A percentile compares a stretch with the other conserved stretches of the same genome.
phyloP scores from a whole-genome alignment of 1,140 invertebrate species.

The Agrypnia vestita region DNA sequence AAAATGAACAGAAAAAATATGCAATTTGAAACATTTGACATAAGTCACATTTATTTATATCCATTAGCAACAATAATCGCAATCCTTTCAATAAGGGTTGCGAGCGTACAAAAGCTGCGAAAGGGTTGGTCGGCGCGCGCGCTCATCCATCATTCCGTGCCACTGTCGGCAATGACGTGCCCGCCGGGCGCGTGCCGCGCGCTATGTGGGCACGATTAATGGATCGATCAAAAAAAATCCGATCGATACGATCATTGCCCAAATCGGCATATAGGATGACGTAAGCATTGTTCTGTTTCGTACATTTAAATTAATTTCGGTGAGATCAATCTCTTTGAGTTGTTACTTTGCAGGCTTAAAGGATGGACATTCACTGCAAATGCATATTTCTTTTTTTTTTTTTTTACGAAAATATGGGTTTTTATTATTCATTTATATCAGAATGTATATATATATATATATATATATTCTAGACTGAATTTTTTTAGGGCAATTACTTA shows the following conservation, averaged over 20 bases:
- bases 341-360: too few relatives aligned
- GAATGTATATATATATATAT: too few relatives aligned
- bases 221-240: slow-evolving; percentile 38
- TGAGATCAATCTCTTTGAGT: too few relatives aligned
- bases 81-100: slow-evolving; percentile 23
- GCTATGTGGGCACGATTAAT: slow-evolving; percentile 46
- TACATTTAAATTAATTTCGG: too few relatives aligned
- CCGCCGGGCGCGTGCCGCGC: slow-evolving; percentile 12
- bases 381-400: too few relatives aligned
- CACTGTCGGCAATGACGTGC: slow-evolving; percentile 34
- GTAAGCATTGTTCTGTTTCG: not conserved
- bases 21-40: not conserved
- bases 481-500: too few relatives aligned
- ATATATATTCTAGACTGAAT: too few relatives aligned
- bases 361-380: too few relatives aligned
- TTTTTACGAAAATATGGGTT: too few relatives aligned
- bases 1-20: too few relatives aligned
- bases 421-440: too few relatives aligned
- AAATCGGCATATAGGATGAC: not conserved
- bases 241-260: not conserved
- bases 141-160: slow-evolving; percentile 45
- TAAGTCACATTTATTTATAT: slow-evolving; percentile 21
- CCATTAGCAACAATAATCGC: slow-evolving; percentile 43
- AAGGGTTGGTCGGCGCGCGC: slow-evolving; percentile 1
- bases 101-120: not conserved